Evolutionary conservation across 1,140 invertebrate species (phyloP).

Genomic region (Papilio aristodemus): DNA sequence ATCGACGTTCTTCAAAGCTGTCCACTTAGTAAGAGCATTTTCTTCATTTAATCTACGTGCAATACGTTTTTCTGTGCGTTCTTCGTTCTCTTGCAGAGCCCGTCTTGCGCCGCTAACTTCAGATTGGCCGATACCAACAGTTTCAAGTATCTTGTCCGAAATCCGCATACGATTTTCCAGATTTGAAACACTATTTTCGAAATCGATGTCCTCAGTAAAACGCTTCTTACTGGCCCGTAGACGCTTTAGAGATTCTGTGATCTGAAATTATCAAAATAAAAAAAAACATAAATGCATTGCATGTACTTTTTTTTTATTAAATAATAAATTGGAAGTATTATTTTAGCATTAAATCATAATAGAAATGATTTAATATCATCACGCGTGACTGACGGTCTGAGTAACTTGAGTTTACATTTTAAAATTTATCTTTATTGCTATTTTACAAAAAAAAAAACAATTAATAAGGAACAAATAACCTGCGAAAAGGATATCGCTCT

Average conservation of each 20-base stretch:
- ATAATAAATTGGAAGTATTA: too few species aligned
- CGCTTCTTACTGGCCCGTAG: slow-evolving; percentile 81
- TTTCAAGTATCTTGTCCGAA: slow-evolving; percentile 82
- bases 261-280: slow-evolving; percentile 56
- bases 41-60: slow-evolving; percentile 70
- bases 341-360: too few species aligned
- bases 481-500: too few species aligned
- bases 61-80: slow-evolving; percentile 79
- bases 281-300: slow-evolving; percentile 1
- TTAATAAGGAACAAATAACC: too few species aligned
- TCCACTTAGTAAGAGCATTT: slow-evolving; percentile 80
- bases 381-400: too few species aligned
- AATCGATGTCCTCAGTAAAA: slow-evolving; percentile 81
- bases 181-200: slow-evolving; percentile 80
- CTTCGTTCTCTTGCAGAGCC: slow-evolving; percentile 75
- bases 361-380: too few species aligned
- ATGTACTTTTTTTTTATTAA: too few species aligned
- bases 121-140: slow-evolving; percentile 73
- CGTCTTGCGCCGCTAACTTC: slow-evolving; percentile 69
- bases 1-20: slow-evolving; percentile 70
- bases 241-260: slow-evolving; percentile 74
- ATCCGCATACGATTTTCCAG: slow-evolving; percentile 80
- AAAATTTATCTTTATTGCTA: not conserved
- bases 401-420: not conserved
- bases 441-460: too few species aligned